These are phyloP conservation scores for Pachycephus smyrnensis DNA, from an alignment of 2,888 invertebrate genomes.

Conservation along the genomic window DNA sequence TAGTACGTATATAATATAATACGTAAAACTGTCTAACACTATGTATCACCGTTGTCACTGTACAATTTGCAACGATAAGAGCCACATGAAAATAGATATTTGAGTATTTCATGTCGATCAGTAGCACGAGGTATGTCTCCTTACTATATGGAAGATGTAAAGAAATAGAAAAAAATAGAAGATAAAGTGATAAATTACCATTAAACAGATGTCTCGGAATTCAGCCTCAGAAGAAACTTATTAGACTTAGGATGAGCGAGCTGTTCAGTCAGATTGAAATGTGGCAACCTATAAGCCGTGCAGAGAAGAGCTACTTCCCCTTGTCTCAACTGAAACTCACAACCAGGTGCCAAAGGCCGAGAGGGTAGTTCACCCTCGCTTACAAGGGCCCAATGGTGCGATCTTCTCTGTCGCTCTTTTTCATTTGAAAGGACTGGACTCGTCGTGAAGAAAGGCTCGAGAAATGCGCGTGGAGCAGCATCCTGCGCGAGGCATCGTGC, in stretches of 20 bases:
- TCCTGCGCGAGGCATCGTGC: constrained; percentile 94
- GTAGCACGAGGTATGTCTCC: background rate
- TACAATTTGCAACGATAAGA: background rate
- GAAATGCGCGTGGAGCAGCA: constrained; percentile 92
- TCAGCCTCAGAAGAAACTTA: constrained; percentile 92
- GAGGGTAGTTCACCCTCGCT: constrained; percentile 90
- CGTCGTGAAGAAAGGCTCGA: constrained; percentile 91
- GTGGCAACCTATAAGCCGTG: constrained; percentile 86
- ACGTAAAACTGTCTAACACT: background rate
- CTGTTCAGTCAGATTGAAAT: constrained; percentile 95
- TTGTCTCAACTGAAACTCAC: constrained; percentile 92
- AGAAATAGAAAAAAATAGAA: background rate
- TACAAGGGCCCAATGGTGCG: constrained; percentile 97
- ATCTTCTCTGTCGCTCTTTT: constrained; percentile 78
- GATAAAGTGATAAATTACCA: constrained; percentile 41
- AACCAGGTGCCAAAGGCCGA: constrained; percentile 84
- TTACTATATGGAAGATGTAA: background rate
- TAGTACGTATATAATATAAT: background rate
- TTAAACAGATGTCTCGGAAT: constrained; percentile 98
- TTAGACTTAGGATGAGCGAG: constrained; percentile 96
- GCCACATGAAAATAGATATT: background rate
- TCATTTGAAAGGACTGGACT: constrained; percentile 89
- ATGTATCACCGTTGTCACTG: background rate
- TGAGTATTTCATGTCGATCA: background rate
- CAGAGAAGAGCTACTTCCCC: constrained; percentile 93